Evolutionary conservation across 2,797 vertebrate species (phyloP), one percentile per base, ranked within the genome.

Genomic region (Coilia nasus): DNA sequence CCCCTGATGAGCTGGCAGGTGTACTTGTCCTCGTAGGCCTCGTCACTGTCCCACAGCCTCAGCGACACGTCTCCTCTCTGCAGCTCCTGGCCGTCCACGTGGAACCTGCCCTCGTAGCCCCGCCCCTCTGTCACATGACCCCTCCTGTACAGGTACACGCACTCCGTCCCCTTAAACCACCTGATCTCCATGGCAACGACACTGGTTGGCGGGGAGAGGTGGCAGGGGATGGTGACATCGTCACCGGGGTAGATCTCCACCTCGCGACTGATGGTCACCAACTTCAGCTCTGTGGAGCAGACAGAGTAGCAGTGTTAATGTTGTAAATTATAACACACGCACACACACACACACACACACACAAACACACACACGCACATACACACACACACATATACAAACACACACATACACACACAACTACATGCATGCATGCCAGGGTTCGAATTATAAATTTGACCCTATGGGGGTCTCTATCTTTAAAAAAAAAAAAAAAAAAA

Each of bases 31-130:
- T 0, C 0, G 71, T 85, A 62, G 44, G 81, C 71, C 10, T 54
- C 50, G 50, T 54, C 1, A 0, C 82, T 62, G 11, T 80, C n/a
- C 57, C 54, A 83, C 81, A 86, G 81, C n/a, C 56, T 47, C 50
- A 85, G 81, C 25, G 84, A 85, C 80, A 75, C 84, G 62, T 82
- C 82, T 71, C 84, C 84, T 75, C 62, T 85, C 81, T 82, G 19
- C 21, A 84, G 54, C 46, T 54, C 64, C 28, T n/a, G 15, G 44
- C 17, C 11, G 59, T 46, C 28, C 75, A 67, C 50, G 9, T 54
- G 50, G 50, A 54, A 47, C 59, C 80, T 64, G 78, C 59, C 80
- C 84, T 81, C 41, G 25, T 85, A 85, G 59, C 84, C 41, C 44
- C 56, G 67, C 81, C 84, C 60, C 84, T 56, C 59, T 31, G 44